Evolutionary conservation across 2,113 vertebrate genomes (phyloP).

Genomic region (Mirza zaza): DNA sequence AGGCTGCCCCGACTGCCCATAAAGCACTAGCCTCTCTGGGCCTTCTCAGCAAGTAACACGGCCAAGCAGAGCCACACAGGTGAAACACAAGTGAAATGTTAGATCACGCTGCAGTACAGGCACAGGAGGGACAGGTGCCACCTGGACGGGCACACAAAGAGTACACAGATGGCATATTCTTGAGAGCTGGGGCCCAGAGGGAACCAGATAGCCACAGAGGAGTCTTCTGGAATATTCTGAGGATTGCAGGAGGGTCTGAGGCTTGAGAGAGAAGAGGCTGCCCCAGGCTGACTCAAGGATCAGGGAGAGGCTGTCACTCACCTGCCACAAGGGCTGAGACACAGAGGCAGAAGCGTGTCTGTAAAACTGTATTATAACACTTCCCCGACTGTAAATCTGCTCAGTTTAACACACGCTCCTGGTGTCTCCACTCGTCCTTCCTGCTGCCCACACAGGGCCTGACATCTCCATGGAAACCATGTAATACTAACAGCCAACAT

Average conservation of each 20-base stretch:
- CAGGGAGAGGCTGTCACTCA: neutral
- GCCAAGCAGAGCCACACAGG: neutral
- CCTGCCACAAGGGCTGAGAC: neutral
- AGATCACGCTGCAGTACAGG: rapidly evolving
- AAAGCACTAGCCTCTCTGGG: rapidly evolving
- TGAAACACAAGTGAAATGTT: neutral
- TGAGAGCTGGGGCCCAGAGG: neutral
- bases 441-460: neutral
- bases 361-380: too few relatives aligned
- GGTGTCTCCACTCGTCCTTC: neutral
- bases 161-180: neutral
- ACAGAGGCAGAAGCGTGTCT: neutral
- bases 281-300: neutral
- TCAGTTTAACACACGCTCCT: too few relatives aligned
- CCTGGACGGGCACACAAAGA: neutral
- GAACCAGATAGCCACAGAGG: rapidly evolving
- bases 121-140: too few relatives aligned
- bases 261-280: neutral
- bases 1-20: neutral
- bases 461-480: neutral
- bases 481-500: neutral
- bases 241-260: neutral
- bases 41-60: neutral
- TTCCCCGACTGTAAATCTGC: too few relatives aligned
- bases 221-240: neutral